Evolutionary conservation across 2,797 vertebrate genomes (phyloP).

Genomic region (Coreius guichenoti): DNA sequence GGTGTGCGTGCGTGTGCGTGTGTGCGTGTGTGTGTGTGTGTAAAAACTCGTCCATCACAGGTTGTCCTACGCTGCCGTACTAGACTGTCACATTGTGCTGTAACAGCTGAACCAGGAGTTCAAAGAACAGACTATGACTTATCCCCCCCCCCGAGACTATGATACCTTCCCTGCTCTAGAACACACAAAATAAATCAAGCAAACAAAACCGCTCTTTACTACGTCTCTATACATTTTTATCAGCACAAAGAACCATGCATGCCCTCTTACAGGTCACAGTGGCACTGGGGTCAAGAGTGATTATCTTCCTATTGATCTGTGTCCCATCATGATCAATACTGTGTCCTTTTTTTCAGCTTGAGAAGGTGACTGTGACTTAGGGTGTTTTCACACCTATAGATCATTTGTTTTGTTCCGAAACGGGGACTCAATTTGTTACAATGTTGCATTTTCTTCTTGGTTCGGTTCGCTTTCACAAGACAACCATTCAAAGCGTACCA

Average conservation of each 20-base stretch:
- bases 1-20: not conserved
- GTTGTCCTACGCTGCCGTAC: not conserved
- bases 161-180: not conserved
- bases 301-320: conserved; percentile 51
- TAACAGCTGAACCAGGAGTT: conserved; percentile 12
- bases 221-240: not conserved
- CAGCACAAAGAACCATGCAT: not conserved
- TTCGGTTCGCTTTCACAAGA: too few species aligned
- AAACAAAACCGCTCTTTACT: conserved; percentile 19
- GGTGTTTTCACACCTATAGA: too few species aligned
- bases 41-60: conserved; percentile 12
- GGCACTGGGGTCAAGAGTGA: conserved; percentile 46
- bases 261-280: conserved; percentile 35
- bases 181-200: conserved; percentile 36
- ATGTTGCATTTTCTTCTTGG: too few species aligned
- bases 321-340: conserved; percentile 14
- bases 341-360: conserved; percentile 32
- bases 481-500: too few species aligned
- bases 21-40: not conserved
- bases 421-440: too few species aligned
- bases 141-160: not conserved
- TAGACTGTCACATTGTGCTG: not conserved
- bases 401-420: too few species aligned
- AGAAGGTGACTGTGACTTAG: conserved; percentile 21
- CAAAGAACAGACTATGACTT: not conserved